Evolutionary conservation across 64 coral and sea anemone genomes (phyloP), one percentile per base, ranked within the genome.

Genomic region (Stylophora pistillata): DNA sequence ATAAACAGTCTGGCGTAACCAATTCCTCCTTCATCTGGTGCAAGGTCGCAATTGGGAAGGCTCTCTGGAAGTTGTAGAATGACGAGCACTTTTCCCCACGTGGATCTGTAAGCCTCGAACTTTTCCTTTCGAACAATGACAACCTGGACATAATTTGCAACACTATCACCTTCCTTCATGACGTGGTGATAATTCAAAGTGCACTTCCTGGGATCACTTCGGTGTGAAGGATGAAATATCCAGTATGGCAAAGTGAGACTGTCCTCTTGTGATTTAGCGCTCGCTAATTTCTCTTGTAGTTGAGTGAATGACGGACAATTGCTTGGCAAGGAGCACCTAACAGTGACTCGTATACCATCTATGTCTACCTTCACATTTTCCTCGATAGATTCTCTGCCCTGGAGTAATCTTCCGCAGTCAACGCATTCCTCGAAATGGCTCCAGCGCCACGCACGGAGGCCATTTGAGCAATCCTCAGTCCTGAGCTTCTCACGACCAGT

Each of bases 1-100:
- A 91, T 91, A 30, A 91, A 91, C 30, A 91, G 63, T 20, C 89
- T 79, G 26, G 89, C 89, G 58, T 74, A 91, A n/a, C 89, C 89
- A 30, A 91, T 16, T 37, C 89, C 89, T 75, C 89, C 89, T 28
- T 60, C 74, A 26, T 75, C 31, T 32, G 78, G 53, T 20, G 20
- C 53, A 33, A 18, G 9, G 1, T 34, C 47, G 73, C 32, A 91
- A 14, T 74, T 73, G 10, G 89, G 89, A 17, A 91, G 66, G 10
- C 21, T 28, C 1, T 91, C 89, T 16, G 89, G 89, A 54, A 91
- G 34, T 65, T 91, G 79, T 41, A 91, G 62, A 84, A 91, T 75
- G 70, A 74, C 61, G 17, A 84, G 89, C 32, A 73, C 56, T 32
- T 90, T 90, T 10, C 89, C 89, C 89, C 89, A 90, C 2, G 69